Evolutionary conservation across 2,888 invertebrate species (phyloP), one percentile per base, ranked within the genome.

Genomic region (Rotaria macrura): DNA sequence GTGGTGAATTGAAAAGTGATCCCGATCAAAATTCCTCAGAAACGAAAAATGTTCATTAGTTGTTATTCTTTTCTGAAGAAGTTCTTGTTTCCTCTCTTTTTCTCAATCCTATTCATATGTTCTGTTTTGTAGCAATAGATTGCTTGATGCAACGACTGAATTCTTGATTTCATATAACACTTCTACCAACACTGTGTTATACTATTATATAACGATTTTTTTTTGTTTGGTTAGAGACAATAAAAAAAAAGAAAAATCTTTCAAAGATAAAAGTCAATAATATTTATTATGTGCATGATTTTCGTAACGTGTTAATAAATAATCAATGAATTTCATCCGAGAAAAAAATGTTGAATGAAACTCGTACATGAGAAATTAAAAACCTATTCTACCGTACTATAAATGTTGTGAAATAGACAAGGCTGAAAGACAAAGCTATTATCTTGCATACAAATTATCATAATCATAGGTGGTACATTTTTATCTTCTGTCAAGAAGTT

Each of bases 1-100:
- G 93, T 92, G 96, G 96, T 91, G 79, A 20, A 79, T n/a, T 79
- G 10, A 20, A 40, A 1, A 23, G 43, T 12, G 43, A 79, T 23
- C 7, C 40, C 40, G 5, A 12, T n/a, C 9, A 34, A 34, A 29
- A 34, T 65, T 29, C 17, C 2, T 2, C 1, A 49, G 49, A 49
- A 49, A 3, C 9, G 47, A 1, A 49, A 17, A 14, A 17, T 49
- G 49, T 14, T 49, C 43, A 43, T 43, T 10, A 7, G 49, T 49
- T 49, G 49, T 49, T 49, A 47, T 12, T 14, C 17, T 49, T 49
- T 49, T 49, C 10, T 43, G 5, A 43, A 49, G 25, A 23, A 54
- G 25, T 54, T 65, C 65, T 65, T 14, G 2, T 14, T 4, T 65
- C 14, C 47, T 47, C 14, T 4, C n/a, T 55, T 55, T 55, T 55